phyloP scores from a whole-genome alignment of 2,113 vertebrate species.

The Nipponia nippon region DNA sequence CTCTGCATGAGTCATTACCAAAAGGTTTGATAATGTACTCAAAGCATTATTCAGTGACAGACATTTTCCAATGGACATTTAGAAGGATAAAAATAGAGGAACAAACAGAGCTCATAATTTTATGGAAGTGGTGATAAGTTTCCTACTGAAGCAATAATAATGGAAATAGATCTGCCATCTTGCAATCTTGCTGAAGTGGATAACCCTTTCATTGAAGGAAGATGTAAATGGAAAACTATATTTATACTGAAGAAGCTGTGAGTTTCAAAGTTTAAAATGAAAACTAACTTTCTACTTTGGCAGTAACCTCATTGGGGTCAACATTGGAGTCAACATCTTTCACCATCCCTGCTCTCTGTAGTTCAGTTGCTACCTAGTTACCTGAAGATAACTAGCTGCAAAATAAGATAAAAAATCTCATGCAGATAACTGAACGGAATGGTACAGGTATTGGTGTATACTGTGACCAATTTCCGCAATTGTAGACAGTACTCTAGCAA shows the following conservation, averaged over 20 bases:
- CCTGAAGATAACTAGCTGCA: neutral
- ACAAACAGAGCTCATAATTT: conserved; percentile 42
- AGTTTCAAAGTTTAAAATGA: neutral
- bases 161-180: neutral
- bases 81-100: conserved; percentile 43
- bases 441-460: neutral
- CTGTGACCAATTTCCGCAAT: rapidly evolving
- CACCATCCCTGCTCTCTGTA: neutral
- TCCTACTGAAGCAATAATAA: neutral
- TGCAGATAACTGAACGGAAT: neutral
- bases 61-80: conserved; percentile 50
- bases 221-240: neutral
- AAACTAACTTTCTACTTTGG: neutral
- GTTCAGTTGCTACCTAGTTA: neutral
- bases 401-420: neutral
- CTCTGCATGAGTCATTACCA: conserved; percentile 39
- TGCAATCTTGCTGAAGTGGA: neutral
- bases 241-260: neutral
- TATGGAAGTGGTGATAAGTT: neutral
- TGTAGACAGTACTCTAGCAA: neutral
- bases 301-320: neutral
- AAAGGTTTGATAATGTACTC: conserved; percentile 40
- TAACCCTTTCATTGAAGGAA: neutral
- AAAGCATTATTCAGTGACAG: conserved; percentile 14
- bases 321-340: neutral